These are phyloP conservation scores for Kryptolebias ocellatus DNA, from an alignment of 2,797 vertebrate genomes.

Conservation along the genomic window DNA sequence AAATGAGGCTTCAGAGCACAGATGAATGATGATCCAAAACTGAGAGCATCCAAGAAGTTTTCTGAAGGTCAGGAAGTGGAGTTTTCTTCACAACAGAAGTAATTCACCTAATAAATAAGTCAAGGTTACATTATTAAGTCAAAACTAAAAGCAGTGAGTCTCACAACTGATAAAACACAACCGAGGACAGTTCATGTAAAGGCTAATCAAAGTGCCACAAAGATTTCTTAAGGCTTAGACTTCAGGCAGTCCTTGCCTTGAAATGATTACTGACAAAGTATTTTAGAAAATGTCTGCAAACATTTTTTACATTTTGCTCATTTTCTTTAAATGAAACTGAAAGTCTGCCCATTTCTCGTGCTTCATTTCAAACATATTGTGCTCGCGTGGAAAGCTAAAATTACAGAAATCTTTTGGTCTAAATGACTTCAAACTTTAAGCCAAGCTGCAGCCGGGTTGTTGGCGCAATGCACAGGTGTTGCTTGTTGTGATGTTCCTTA, in stretches of 20 bases:
- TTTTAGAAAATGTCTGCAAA: not conserved
- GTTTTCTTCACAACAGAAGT: not conserved
- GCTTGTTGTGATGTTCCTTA: too few relatives aligned
- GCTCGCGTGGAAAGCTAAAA: not conserved
- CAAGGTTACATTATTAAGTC: too few relatives aligned
- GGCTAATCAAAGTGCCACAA: too few relatives aligned
- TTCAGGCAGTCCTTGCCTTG: too few relatives aligned
- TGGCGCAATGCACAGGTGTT: too few relatives aligned
- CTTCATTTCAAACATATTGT: not conserved
- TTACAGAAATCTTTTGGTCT: not conserved
- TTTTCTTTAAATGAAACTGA: too few relatives aligned
- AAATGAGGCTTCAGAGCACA: not conserved
- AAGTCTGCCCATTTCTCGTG: not conserved
- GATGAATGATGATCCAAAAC: slow-evolving; percentile 1
- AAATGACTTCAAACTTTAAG: not conserved
- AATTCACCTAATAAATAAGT: too few relatives aligned
- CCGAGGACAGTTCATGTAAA: not conserved
- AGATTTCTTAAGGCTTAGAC: too few relatives aligned
- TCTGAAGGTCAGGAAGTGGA: not conserved
- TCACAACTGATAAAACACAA: not conserved
- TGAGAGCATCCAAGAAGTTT: not conserved
- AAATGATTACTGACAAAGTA: too few relatives aligned
- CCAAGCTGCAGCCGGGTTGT: too few relatives aligned
- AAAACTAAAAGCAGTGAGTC: too few relatives aligned
- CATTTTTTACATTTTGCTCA: not conserved